These are phyloP conservation scores for Himalopsyche phryganea DNA, from an alignment of 1,140 invertebrate species.

Conservation along the genomic window DNA sequence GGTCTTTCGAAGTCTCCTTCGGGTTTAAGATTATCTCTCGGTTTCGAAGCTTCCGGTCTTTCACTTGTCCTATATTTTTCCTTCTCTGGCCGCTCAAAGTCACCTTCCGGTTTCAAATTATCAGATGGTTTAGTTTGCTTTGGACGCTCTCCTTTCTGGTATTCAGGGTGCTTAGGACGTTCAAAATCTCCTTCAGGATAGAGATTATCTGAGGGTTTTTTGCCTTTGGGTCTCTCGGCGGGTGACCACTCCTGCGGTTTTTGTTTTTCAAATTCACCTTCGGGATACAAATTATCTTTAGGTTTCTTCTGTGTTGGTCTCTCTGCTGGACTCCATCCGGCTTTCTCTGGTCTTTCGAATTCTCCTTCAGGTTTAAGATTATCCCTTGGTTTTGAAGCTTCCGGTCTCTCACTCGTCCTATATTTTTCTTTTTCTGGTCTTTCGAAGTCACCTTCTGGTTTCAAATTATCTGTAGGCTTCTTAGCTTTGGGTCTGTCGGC, in stretches of 20 bases:
- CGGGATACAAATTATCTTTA: conserved; percentile 54
- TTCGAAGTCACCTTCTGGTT: conserved; percentile 58
- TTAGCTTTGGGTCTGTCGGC: conserved; percentile 41
- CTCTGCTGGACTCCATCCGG: conserved; percentile 55
- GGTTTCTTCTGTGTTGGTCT: conserved; percentile 48
- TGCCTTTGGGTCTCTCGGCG: conserved; percentile 48
- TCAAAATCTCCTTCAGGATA: conserved; percentile 58
- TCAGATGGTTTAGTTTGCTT: conserved; percentile 47
- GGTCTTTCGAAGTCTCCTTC: conserved; percentile 63
- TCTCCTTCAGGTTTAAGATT: conserved; percentile 56
- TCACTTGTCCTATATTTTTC: conserved; percentile 52
- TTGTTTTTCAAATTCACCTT: conserved; percentile 57
- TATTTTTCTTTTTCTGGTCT: conserved; percentile 44
- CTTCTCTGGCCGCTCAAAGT: conserved; percentile 53
- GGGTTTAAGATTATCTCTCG: conserved; percentile 57
- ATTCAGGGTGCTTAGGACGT: conserved; percentile 47
- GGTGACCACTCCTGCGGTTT: conserved; percentile 45
- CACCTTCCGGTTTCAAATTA: conserved; percentile 56
- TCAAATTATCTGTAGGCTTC: conserved; percentile 52
- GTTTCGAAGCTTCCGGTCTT: conserved; percentile 51
- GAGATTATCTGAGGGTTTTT: conserved; percentile 53
- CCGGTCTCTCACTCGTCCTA: conserved; percentile 48
- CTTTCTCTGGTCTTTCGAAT: conserved; percentile 52
- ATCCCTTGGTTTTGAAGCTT: conserved; percentile 50
- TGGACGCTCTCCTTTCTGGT: conserved; percentile 51